Conservation (phyloP, 1,140 invertebrate species). For the Drosophila truncata region DNA sequence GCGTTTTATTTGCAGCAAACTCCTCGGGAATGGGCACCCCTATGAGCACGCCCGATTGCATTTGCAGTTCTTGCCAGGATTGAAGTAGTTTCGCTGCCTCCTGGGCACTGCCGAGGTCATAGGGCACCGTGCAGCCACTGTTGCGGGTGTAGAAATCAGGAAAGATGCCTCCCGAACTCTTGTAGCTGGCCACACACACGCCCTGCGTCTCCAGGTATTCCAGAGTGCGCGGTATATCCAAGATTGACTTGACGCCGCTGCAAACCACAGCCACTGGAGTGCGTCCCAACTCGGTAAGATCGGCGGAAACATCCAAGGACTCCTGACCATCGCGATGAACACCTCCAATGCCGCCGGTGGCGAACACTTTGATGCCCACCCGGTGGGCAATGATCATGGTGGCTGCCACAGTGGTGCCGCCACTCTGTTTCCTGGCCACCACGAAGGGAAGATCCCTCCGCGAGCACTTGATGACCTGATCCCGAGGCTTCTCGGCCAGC, state of each 20-base stretch:
- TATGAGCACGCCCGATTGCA: slow-evolving; percentile 94
- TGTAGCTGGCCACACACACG: slow-evolving; percentile 93
- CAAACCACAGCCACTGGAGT: slow-evolving; percentile 96
- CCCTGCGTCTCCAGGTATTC: slow-evolving; percentile 99
- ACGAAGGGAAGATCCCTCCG: slow-evolving; percentile 94
- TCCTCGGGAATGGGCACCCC: slow-evolving; percentile 95
- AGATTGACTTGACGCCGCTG: slow-evolving; percentile 98
- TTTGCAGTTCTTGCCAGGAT: slow-evolving; percentile 86
- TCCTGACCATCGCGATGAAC: slow-evolving; percentile 95
- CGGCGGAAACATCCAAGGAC: slow-evolving; percentile 97
- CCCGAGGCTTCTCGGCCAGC: slow-evolving; percentile 86
- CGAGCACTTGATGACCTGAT: slow-evolving; percentile 90
- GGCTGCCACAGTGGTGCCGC: slow-evolving; percentile 98
- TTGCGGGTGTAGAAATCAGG: slow-evolving; percentile 95
- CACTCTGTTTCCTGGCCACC: slow-evolving; percentile 90
- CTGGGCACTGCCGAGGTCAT: slow-evolving; percentile 87
- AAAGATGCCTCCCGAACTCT: slow-evolving; percentile 86
- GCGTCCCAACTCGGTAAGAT: slow-evolving; percentile 95
- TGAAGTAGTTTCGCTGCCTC: slow-evolving; percentile 91
- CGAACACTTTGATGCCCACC: slow-evolving; percentile 96
- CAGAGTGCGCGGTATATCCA: slow-evolving; percentile 97
- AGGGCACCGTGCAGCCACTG: slow-evolving; percentile 90
- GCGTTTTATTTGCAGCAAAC: slow-evolving; percentile 85
- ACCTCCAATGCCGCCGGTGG: slow-evolving; percentile 96
- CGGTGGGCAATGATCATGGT: slow-evolving; percentile 94